phyloP scores from a whole-genome alignment of 2,888 invertebrate species.

The Serripes groenlandicus region DNA sequence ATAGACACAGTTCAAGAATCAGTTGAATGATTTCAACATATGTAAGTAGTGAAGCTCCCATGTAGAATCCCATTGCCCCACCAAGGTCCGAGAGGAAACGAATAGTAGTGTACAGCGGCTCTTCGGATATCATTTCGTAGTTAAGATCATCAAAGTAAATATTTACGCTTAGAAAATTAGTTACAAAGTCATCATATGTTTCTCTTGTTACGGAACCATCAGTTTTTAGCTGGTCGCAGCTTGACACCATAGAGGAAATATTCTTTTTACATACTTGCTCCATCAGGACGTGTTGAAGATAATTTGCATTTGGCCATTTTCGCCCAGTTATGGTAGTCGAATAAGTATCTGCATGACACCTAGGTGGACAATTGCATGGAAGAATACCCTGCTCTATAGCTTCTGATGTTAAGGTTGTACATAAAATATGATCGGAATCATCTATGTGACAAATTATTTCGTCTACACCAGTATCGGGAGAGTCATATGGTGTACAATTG shows the following conservation, averaged over 20 bases:
- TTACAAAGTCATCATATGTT: not conserved
- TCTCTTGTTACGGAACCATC: not conserved
- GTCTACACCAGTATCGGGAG: not conserved
- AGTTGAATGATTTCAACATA: slow-evolving; percentile 65
- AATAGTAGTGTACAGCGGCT: slow-evolving; percentile 32
- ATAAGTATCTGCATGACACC: slow-evolving; percentile 6
- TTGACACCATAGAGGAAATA: slow-evolving; percentile 3
- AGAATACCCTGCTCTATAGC: not conserved
- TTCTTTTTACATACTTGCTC: slow-evolving; percentile 12
- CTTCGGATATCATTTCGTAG: slow-evolving; percentile 20
- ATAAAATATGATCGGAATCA: not conserved
- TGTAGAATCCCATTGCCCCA: slow-evolving; percentile 65
- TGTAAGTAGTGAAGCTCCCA: slow-evolving; percentile 67
- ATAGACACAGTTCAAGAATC: slow-evolving; percentile 55
- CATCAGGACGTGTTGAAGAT: slow-evolving; percentile 10
- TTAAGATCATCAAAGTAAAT: slow-evolving; percentile 35
- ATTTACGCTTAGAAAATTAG: slow-evolving; percentile 28
- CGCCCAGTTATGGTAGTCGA: not conserved
- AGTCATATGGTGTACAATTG: slow-evolving; percentile 10
- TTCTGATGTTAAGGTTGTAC: not conserved
- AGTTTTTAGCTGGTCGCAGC: not conserved
- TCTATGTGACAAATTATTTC: not conserved
- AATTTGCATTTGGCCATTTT: slow-evolving; percentile 13
- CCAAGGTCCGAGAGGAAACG: slow-evolving; percentile 69
- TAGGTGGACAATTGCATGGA: slow-evolving; percentile 1